Evolutionary conservation across 2,888 invertebrate species (phyloP).

Genomic region (Brachypterus glaber): DNA sequence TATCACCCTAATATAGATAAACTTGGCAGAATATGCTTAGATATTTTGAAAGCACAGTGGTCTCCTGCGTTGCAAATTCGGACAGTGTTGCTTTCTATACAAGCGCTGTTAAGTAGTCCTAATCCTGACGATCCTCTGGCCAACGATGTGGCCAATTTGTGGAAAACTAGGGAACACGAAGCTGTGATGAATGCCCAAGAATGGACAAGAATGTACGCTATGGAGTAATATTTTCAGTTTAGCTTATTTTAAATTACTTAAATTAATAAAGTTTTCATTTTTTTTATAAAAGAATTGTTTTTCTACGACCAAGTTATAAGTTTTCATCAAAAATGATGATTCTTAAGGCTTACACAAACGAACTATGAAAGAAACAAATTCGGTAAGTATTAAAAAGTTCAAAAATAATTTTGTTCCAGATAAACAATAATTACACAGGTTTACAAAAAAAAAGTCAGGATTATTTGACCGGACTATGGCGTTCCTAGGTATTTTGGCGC

Average conservation of each 20-base stretch:
- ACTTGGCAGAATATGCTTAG: constrained; percentile 96
- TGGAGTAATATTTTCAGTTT: constrained; percentile 32
- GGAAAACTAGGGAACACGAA: constrained; percentile 96
- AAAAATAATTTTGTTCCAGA: too few relatives aligned
- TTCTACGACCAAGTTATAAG: too few relatives aligned
- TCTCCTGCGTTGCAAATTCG: constrained; percentile 98
- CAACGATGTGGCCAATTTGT: constrained; percentile 96
- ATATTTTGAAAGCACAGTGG: constrained; percentile 98
- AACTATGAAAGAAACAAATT: too few relatives aligned
- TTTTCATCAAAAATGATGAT: too few relatives aligned
- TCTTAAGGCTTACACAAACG: too few relatives aligned
- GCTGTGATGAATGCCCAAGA: constrained; percentile 92
- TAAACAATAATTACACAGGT: too few relatives aligned
- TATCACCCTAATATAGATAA: constrained; percentile 99
- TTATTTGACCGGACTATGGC: too few relatives aligned
- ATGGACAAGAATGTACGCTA: constrained; percentile 85
- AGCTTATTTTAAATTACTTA: constrained; percentile 6
- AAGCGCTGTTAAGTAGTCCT: constrained; percentile 87
- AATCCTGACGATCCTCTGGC: constrained; percentile 98
- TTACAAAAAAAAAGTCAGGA: too few relatives aligned
- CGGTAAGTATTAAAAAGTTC: too few relatives aligned
- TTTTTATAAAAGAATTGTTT: too few relatives aligned
- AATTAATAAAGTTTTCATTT: constrained; percentile 6
- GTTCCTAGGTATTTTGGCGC: too few relatives aligned
- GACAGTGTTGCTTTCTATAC: constrained; percentile 96